Evolutionary conservation across 1,140 invertebrate species (phyloP).

Genomic region (Solenopsis fugax): DNA sequence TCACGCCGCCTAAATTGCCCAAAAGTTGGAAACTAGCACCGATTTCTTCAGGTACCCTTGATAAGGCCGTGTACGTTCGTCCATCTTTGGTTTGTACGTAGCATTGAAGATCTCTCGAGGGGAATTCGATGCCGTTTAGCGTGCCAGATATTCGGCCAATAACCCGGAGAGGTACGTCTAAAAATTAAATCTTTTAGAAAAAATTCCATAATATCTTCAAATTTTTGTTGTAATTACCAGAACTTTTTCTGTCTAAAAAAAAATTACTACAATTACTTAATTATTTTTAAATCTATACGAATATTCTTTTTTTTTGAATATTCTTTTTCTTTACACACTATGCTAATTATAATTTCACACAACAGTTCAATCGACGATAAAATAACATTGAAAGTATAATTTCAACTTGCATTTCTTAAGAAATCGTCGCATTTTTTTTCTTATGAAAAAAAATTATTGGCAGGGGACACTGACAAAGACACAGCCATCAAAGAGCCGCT

Average conservation of each 20-base stretch:
- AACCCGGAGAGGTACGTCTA: conserved; percentile 93
- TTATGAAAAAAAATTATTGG: conserved; percentile 40
- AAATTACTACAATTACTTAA: background rate
- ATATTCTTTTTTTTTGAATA: background rate
- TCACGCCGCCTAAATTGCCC: conserved; percentile 92
- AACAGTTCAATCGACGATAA: background rate
- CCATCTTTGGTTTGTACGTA: conserved; percentile 96
- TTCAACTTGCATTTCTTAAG: background rate
- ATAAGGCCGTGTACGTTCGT: conserved; percentile 96
- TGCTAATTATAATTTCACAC: background rate
- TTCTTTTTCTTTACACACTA: background rate
- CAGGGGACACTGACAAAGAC: background rate
- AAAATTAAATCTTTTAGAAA: conserved; percentile 65
- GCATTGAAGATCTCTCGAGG: conserved; percentile 95
- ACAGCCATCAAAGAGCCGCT: conserved; percentile 57
- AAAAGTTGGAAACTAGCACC: conserved; percentile 94
- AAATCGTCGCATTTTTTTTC: background rate
- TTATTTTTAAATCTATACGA: background rate
- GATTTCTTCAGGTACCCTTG: conserved; percentile 90
- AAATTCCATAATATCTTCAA: background rate
- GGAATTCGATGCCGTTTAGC: conserved; percentile 92
- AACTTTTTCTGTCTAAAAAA: background rate
- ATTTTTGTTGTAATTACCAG: background rate
- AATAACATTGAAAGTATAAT: background rate
- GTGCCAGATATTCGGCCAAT: conserved; percentile 94